These are phyloP conservation scores for Drosophila takahashii DNA, from an alignment of 1,140 invertebrate species.

Conservation along the genomic window DNA sequence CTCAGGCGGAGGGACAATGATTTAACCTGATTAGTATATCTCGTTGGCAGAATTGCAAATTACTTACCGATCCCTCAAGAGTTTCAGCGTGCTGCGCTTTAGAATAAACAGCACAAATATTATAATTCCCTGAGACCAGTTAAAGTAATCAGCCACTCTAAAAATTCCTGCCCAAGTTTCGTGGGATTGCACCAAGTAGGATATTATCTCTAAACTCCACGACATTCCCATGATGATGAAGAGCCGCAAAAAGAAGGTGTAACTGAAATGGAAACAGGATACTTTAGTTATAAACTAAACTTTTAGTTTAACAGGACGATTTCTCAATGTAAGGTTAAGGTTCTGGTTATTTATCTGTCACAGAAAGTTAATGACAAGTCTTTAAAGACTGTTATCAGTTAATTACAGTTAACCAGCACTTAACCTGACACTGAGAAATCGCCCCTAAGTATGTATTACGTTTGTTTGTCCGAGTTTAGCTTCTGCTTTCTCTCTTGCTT, in stretches of 20 bases:
- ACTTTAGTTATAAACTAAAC: too few species aligned
- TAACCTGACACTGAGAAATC: too few species aligned
- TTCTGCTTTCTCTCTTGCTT: constrained; percentile 24
- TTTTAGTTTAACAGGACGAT: too few species aligned
- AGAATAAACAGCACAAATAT: constrained; percentile 87
- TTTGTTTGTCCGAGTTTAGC: constrained; percentile 40
- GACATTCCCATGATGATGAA: constrained; percentile 90
- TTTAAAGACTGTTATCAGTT: too few species aligned
- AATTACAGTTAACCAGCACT: too few species aligned
- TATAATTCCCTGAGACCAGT: constrained; percentile 86
- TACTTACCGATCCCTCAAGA: constrained; percentile 59
- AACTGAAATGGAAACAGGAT: constrained; percentile 84
- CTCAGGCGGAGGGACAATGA: constrained; percentile 1
- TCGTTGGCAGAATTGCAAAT: neutral
- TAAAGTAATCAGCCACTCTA: constrained; percentile 84
- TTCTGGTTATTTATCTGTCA: too few species aligned
- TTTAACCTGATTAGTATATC: neutral
- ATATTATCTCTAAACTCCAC: constrained; percentile 89
- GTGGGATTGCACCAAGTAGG: constrained; percentile 26
- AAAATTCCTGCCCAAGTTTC: constrained; percentile 79
- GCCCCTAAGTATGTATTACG: constrained; percentile 8
- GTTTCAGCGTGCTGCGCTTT: constrained; percentile 57
- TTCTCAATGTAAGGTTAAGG: too few species aligned
- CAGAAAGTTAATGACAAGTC: too few species aligned
- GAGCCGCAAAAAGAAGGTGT: constrained; percentile 88